phyloP scores from a whole-genome alignment of 2,797 vertebrate genomes.

The Tympanoctomys barrerae region DNA sequence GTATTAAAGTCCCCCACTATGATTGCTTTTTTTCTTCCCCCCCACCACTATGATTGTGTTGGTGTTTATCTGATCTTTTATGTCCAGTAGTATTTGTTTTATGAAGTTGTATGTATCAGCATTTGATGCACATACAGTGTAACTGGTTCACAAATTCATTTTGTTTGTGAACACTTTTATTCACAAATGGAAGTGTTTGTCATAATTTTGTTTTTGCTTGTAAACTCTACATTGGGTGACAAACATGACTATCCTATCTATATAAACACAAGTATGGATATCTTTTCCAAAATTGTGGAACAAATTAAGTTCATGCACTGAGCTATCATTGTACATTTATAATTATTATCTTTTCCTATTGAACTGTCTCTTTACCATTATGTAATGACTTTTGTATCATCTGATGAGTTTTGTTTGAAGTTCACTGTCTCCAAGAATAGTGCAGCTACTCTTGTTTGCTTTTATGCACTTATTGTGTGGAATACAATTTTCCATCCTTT shows the following conservation, averaged over 20 bases:
- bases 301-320: neutral
- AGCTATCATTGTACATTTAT: neutral
- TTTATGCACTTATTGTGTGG: neutral
- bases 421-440: neutral
- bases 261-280: neutral
- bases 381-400: neutral
- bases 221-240: neutral
- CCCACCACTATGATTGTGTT: neutral
- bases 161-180: neutral
- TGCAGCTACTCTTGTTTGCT: neutral
- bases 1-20: neutral
- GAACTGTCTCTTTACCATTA: neutral
- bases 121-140: neutral
- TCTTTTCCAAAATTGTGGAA: neutral
- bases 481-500: neutral
- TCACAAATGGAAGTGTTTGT: neutral
- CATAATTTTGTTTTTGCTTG: neutral
- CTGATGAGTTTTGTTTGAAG: neutral
- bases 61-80: neutral
- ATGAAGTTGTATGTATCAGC: neutral
- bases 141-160: neutral
- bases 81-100: neutral
- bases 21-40: neutral
- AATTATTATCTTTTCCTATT: neutral
- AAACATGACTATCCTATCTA: neutral